phyloP scores from a whole-genome alignment of 2,888 invertebrate species.

The Pristionchus japonicus region DNA sequence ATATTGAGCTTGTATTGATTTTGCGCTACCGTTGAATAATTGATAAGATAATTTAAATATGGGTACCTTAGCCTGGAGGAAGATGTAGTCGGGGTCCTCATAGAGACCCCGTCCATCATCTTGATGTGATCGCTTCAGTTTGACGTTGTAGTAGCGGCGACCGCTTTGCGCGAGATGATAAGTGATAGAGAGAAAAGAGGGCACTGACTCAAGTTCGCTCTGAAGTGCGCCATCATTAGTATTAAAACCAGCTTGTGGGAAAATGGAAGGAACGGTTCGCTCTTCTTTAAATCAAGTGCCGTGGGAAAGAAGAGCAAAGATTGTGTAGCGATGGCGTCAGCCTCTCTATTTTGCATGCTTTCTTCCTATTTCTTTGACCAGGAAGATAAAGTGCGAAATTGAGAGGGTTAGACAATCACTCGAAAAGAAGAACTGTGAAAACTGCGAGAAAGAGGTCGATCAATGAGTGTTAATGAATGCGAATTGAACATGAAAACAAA shows the following conservation, averaged over 20 bases:
- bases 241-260: constrained; percentile 39
- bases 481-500: constrained; percentile 29
- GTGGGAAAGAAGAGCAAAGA: constrained; percentile 13
- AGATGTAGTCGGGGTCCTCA: constrained; percentile 51
- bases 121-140: constrained; percentile 52
- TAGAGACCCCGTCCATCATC: constrained; percentile 48
- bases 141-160: background rate
- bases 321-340: background rate
- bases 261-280: constrained; percentile 9
- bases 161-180: background rate
- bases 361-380: background rate
- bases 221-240: constrained; percentile 28
- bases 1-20: background rate
- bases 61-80: constrained; percentile 50
- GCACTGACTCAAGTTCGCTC: background rate
- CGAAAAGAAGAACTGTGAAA: background rate
- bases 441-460: constrained; percentile 19
- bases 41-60: no score
- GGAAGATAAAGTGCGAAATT: background rate
- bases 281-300: background rate
- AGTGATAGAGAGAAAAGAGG: background rate
- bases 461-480: constrained; percentile 30
- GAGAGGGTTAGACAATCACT: background rate
- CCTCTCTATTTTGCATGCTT: background rate
- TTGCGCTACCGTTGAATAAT: background rate